Base-by-base conservation (phyloP, 2,797 vertebrate species). In the Acrossocheilus fasciatus region DNA sequence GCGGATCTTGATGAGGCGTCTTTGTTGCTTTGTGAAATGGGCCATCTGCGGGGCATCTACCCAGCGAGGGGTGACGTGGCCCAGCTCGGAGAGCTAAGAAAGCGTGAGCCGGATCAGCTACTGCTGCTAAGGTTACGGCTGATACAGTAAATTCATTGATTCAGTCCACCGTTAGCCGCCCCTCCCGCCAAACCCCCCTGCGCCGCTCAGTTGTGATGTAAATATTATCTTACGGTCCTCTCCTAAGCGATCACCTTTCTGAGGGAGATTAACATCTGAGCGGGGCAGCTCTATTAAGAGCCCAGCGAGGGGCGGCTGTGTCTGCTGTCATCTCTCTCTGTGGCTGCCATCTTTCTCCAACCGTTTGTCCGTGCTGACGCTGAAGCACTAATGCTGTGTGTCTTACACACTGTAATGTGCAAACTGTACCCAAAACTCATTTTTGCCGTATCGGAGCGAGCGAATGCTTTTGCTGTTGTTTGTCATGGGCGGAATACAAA, bases 211-310 rank as follows among this genome's bases (percentile, higher is more conserved):
- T 94, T 94, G 92, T 93, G 92, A 92, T 95, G 92, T 95, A 94
- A 95, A 94, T 95, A 94, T 94, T 92, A 94, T 92, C 91, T 93
- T 92, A 90, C 90, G 90, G 82, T 89, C 85, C 88, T 90, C 87
- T 92, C 87, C 90, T 91, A 89, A 93, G 92, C 90, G 89, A 92
- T 91, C 89, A 93, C 92, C 92, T 94, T 95, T 95, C 93, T 94
- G 91, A 92, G 85, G 83, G 89, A 93, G 92, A 95, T 95, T 95
- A 95, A 92, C 91, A 87, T 92, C 88, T 83, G 89, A 89, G 92
- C 88, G 72, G 91, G 90, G 86, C 82, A 85, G 90, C 91, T 90
- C 91, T 90, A 90, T 87, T 86, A 89, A 86, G 83, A 87, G 80
- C 86, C 86, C 91, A 89, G 91, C 73, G 78, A 87, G 84, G 82